Percentiles rank a stretch among this genome's conserved stretches.
These are phyloP conservation scores for Napeogenes sylphis DNA, from an alignment of 2,888 invertebrate genomes.

Conservation along the genomic window DNA sequence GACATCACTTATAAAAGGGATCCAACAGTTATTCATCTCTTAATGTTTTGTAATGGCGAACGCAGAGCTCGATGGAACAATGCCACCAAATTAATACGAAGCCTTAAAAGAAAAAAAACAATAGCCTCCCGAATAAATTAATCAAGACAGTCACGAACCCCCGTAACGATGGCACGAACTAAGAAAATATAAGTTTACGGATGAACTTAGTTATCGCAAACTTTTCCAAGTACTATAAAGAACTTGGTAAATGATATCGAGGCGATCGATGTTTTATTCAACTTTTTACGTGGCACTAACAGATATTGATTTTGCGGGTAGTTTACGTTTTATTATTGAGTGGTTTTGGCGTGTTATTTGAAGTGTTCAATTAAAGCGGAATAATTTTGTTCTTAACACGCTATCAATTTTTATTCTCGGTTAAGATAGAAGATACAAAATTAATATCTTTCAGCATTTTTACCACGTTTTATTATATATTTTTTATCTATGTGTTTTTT, in stretches of 20 bases:
- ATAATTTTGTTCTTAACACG: too few relatives aligned
- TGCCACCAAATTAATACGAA: conserved; percentile 31
- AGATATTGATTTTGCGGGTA: neutral
- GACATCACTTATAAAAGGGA: conserved; percentile 2
- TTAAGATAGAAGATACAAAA: too few relatives aligned
- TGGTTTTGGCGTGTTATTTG: neutral
- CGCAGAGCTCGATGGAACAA: conserved; percentile 26
- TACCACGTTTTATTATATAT: too few relatives aligned
- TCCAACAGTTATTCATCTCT: conserved; percentile 18
- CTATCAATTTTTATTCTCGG: too few relatives aligned
- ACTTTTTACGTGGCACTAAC: conserved; percentile 41
- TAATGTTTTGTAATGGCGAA: conserved; percentile 21
- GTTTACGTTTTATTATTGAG: conserved; percentile 1
- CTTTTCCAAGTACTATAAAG: conserved; percentile 34
- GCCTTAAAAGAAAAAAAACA: conserved; percentile 43
- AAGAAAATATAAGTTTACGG: conserved; percentile 53
- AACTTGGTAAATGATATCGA: conserved; percentile 52
- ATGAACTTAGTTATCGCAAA: conserved; percentile 50
- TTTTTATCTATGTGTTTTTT: too few relatives aligned
- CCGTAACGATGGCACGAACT: conserved; percentile 65
- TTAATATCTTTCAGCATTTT: too few relatives aligned
- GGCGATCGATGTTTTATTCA: conserved; percentile 43
- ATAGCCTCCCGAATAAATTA: conserved; percentile 59
- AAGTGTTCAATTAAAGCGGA: neutral
- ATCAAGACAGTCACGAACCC: conserved; percentile 68